A percentile compares a stretch with the other conserved stretches of the same genome.
Evolutionary conservation across 2,888 invertebrate genomes (phyloP).

Genomic region (Zaprionus lineosus): DNA sequence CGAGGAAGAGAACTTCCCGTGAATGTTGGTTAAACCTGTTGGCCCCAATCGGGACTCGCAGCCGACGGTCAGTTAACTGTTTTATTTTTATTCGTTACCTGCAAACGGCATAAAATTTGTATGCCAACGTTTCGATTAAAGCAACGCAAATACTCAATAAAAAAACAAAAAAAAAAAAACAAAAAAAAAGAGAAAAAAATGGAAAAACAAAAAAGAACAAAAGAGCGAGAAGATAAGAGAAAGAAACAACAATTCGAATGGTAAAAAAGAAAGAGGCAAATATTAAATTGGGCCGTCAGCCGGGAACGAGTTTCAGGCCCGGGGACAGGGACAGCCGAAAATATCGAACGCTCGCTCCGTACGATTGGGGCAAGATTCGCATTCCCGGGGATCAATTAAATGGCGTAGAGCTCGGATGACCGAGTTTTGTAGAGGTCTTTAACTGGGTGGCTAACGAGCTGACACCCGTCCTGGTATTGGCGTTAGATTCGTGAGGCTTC

Average conservation of each 20-base stretch:
- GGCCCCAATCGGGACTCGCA: slow-evolving; percentile 57
- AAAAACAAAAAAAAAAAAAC: slow-evolving; percentile 7
- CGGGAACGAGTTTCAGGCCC: slow-evolving; percentile 50
- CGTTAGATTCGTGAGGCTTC: slow-evolving; percentile 29
- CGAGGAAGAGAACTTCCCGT: slow-evolving; percentile 44
- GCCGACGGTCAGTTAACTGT: slow-evolving; percentile 70
- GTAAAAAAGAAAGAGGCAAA: no score
- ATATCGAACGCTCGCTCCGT: slow-evolving; percentile 22
- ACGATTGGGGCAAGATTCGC: slow-evolving; percentile 16
- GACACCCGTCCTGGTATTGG: slow-evolving; percentile 32
- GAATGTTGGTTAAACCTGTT: slow-evolving; percentile 58
- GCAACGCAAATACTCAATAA: slow-evolving; percentile 32
- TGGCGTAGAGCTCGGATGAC: slow-evolving; percentile 37
- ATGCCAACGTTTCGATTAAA: slow-evolving; percentile 59
- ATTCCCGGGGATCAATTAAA: slow-evolving; percentile 46
- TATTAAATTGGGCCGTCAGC: slow-evolving; percentile 51
- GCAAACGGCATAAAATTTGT: slow-evolving; percentile 49
- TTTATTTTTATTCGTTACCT: slow-evolving; percentile 57
- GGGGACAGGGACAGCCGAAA: slow-evolving; percentile 43
- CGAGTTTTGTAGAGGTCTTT: slow-evolving; percentile 33
- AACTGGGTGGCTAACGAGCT: slow-evolving; percentile 39
- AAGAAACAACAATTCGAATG: slow-evolving; percentile 47
- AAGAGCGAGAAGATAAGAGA: no score
- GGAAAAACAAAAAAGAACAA: slow-evolving; percentile 5
- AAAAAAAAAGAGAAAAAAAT: slow-evolving; percentile 26